Conservation (phyloP, 2,888 invertebrate species). For the Synanthedon tipuliformis region DNA sequence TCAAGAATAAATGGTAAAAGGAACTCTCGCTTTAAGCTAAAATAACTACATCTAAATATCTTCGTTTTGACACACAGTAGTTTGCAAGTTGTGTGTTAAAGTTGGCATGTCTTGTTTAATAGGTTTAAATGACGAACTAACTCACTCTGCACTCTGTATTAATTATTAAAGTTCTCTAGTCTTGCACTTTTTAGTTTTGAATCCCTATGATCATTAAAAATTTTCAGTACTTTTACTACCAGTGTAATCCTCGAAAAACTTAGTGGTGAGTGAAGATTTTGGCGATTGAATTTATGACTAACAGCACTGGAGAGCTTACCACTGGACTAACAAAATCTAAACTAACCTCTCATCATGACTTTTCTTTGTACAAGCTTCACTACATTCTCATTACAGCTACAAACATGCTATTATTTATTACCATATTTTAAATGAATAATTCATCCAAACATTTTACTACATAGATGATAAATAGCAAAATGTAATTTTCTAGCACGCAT, state of each 20-base stretch:
- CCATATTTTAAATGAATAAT: too few species aligned
- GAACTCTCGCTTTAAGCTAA: conserved; percentile 16
- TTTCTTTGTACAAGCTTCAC: neutral
- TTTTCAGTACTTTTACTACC: conserved; percentile 61
- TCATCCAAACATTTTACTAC: too few species aligned
- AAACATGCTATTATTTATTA: too few species aligned
- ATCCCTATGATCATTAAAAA: conserved; percentile 44
- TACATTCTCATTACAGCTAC: neutral
- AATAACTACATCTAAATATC: conserved; percentile 29
- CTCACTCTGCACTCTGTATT: conserved; percentile 55
- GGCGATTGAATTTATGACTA: conserved; percentile 51
- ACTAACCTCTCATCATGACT: too few species aligned
- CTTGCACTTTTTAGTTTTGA: conserved; percentile 55
- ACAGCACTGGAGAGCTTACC: conserved; percentile 36
- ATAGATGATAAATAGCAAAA: too few species aligned
- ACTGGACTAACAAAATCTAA: conserved; percentile 22
- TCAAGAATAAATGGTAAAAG: conserved; percentile 34
- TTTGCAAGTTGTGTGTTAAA: conserved; percentile 49
- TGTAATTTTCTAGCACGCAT: too few species aligned
- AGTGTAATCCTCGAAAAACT: conserved; percentile 55
- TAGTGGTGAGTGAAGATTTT: conserved; percentile 68
- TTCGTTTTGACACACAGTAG: conserved; percentile 57
- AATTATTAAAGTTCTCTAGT: conserved; percentile 38
- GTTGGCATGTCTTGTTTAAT: conserved; percentile 54
- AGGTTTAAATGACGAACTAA: conserved; percentile 47